phyloP scores from a whole-genome alignment of 2,113 vertebrate species.

The Micronycteris hirsuta region DNA sequence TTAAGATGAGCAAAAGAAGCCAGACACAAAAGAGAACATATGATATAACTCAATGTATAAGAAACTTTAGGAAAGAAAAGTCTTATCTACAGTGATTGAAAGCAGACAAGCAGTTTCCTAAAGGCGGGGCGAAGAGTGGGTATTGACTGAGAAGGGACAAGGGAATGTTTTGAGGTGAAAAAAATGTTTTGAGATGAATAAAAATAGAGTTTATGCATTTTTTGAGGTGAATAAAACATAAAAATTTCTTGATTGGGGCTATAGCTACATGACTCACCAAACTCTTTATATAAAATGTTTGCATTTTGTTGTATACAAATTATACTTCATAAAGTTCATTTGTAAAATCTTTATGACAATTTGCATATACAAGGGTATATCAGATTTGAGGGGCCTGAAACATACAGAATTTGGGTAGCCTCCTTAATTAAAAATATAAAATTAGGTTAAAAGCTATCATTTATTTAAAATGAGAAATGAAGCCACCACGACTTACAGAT shows the following conservation, averaged over 20 bases:
- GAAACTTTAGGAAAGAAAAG: background rate
- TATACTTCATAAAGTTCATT: background rate
- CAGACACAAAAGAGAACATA: background rate
- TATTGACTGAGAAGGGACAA: background rate
- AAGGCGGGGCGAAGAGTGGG: background rate
- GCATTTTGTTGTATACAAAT: background rate
- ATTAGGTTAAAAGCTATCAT: background rate
- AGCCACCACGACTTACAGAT: background rate
- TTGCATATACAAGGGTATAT: background rate
- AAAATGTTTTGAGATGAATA: background rate
- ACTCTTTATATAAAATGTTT: background rate
- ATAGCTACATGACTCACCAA: background rate
- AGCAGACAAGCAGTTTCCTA: background rate
- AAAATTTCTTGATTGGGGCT: background rate
- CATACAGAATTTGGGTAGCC: background rate
- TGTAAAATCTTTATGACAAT: background rate
- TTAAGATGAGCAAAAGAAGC: background rate
- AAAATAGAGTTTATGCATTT: too few species aligned
- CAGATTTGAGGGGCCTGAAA: background rate
- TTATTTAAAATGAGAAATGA: constrained; percentile 23
- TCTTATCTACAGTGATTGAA: background rate
- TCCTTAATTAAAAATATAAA: constrained; percentile 14
- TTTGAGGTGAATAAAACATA: background rate
- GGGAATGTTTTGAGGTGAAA: background rate
- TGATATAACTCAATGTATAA: background rate